These are phyloP conservation scores for Morelia viridis DNA, from an alignment of 2,797 vertebrate genomes.

Conservation along the genomic window DNA sequence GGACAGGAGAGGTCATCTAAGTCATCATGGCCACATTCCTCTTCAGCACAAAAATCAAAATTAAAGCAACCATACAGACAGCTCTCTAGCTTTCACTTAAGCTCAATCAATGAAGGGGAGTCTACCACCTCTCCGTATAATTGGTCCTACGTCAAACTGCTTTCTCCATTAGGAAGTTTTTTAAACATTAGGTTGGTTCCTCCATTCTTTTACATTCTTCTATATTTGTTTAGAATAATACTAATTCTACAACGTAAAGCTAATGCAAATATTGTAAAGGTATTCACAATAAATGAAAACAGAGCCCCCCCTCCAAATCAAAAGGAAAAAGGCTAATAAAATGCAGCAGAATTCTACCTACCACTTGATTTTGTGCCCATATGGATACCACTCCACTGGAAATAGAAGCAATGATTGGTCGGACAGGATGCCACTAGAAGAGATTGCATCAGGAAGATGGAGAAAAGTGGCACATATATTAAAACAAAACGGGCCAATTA, in stretches of 20 bases:
- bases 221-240: background rate
- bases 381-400: conserved; percentile 98
- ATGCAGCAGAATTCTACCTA: conserved; percentile 66
- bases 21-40: background rate
- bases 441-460: conserved; percentile 30
- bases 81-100: background rate
- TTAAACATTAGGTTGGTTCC: background rate
- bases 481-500: background rate
- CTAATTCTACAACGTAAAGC: background rate
- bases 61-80: background rate
- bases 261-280: background rate
- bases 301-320: background rate
- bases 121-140: background rate
- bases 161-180: background rate
- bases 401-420: conserved; percentile 96
- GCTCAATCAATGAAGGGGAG: background rate
- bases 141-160: background rate
- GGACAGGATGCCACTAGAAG: conserved; percentile 93
- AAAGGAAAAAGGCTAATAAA: background rate
- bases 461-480: background rate
- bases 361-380: conserved; percentile 99
- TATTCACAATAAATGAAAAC: background rate
- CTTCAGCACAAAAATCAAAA: background rate
- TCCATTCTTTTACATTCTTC: background rate
- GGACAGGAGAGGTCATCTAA: background rate